Evolutionary conservation across 2,113 vertebrate species (phyloP).

Genomic region (Petroica traversi): DNA sequence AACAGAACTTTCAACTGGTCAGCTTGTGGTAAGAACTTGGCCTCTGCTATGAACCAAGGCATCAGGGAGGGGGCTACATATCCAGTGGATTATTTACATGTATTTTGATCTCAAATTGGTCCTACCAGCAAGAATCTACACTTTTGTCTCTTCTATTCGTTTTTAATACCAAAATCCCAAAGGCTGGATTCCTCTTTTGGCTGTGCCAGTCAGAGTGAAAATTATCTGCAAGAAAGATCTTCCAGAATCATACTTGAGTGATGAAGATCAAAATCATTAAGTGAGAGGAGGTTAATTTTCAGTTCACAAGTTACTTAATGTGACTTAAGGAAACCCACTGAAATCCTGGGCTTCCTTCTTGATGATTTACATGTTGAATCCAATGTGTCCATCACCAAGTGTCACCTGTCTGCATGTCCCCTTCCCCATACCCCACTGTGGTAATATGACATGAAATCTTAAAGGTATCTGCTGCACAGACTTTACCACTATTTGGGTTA

Average conservation of each 20-base stretch:
- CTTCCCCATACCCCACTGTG: neutral
- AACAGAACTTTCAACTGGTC: neutral
- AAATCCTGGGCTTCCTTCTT: neutral
- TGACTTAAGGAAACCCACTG: neutral
- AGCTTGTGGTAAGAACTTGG: neutral
- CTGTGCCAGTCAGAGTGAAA: neutral
- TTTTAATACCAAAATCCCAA: neutral
- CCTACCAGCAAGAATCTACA: neutral
- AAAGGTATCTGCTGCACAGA: neutral
- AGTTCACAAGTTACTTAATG: neutral
- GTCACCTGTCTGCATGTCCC: neutral
- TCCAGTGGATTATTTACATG: neutral
- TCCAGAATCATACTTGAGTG: neutral
- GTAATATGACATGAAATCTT: neutral
- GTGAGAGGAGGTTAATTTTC: neutral
- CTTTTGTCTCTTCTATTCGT: neutral
- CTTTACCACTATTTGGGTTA: neutral
- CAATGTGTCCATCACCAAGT: neutral
- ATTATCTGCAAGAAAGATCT: neutral
- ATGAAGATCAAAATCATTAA: neutral
- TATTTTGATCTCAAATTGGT: neutral
- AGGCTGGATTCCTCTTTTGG: neutral
- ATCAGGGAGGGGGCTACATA: neutral
- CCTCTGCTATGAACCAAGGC: neutral
- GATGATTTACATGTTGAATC: neutral